phyloP scores from a whole-genome alignment of 1,140 invertebrate species.

The Bombus balteatus region DNA sequence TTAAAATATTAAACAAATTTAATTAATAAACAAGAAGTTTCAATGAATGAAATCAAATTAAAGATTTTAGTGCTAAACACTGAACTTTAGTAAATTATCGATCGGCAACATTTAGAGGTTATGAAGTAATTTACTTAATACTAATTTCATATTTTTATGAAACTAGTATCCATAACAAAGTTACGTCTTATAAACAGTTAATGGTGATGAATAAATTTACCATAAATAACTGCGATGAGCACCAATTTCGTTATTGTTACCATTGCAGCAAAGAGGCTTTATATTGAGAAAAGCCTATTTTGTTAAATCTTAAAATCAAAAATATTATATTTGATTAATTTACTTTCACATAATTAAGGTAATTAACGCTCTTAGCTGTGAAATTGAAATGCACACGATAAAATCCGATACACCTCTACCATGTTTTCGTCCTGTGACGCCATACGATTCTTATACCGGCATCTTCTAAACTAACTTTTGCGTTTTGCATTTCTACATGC shows the following conservation, averaged over 20 bases:
- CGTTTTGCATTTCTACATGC: neutral
- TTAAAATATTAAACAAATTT: neutral
- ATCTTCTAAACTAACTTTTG: slow-evolving; percentile 19
- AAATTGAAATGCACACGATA: slow-evolving; percentile 12
- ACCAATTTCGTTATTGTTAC: slow-evolving; percentile 70
- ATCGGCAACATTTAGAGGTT: slow-evolving; percentile 71
- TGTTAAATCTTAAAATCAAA: slow-evolving; percentile 14
- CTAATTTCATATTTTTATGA: neutral
- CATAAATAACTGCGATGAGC: slow-evolving; percentile 65
- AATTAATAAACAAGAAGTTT: neutral
- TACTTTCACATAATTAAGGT: slow-evolving; percentile 60
- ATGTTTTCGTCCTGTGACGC: slow-evolving; percentile 37
- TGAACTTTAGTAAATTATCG: slow-evolving; percentile 62
- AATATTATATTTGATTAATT: slow-evolving; percentile 11
- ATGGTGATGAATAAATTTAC: slow-evolving; percentile 52
- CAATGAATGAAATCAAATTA: slow-evolving; percentile 38
- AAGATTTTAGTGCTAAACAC: neutral
- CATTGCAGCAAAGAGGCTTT: slow-evolving; percentile 56
- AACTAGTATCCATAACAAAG: neutral
- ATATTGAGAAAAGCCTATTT: neutral
- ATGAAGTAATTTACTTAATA: slow-evolving; percentile 36
- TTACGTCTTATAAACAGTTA: neutral
- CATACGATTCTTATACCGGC: slow-evolving; percentile 24
- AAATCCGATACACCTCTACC: slow-evolving; percentile 17
- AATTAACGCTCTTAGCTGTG: slow-evolving; percentile 16